phyloP scores from a whole-genome alignment of 1,140 invertebrate genomes.

The Riptortus pedestris region DNA sequence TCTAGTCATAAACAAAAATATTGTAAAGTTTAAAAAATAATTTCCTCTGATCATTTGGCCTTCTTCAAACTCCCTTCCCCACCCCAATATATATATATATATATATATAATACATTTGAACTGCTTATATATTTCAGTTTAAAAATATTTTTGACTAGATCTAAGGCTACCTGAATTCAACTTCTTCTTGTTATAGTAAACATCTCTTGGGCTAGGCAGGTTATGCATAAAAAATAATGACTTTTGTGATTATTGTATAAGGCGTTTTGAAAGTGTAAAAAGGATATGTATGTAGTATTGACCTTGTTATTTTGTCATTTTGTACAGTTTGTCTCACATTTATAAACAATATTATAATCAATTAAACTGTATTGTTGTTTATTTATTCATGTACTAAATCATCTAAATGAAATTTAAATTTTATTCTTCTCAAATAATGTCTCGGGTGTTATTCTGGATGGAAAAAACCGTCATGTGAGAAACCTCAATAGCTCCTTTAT shows the following conservation, averaged over 20 bases:
- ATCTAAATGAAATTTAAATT: too few relatives aligned
- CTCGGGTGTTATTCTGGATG: too few relatives aligned
- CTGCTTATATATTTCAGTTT: neutral
- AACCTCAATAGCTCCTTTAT: too few relatives aligned
- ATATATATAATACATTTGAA: too few relatives aligned
- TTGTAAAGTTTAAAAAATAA: too few relatives aligned
- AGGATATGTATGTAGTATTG: constrained; percentile 20
- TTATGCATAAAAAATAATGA: neutral
- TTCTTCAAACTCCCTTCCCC: neutral
- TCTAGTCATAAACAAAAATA: too few relatives aligned
- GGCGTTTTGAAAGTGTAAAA: constrained; percentile 9
- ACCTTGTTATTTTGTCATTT: constrained; percentile 23
- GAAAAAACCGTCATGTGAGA: too few relatives aligned
- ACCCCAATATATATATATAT: too few relatives aligned
- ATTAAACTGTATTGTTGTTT: neutral
- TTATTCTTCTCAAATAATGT: too few relatives aligned
- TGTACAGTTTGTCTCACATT: constrained; percentile 27
- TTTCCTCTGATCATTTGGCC: neutral
- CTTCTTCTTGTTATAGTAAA: neutral
- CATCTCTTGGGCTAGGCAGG: neutral
- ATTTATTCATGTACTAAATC: too few relatives aligned
- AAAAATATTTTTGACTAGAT: neutral
- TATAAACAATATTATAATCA: constrained; percentile 24
- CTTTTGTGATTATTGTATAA: neutral
- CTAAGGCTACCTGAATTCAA: neutral